Percentiles rank a stretch among this genome's conserved stretches.
Evolutionary conservation across 2,888 invertebrate genomes (phyloP).

Genomic region (Amphimallon solstitiale): DNA sequence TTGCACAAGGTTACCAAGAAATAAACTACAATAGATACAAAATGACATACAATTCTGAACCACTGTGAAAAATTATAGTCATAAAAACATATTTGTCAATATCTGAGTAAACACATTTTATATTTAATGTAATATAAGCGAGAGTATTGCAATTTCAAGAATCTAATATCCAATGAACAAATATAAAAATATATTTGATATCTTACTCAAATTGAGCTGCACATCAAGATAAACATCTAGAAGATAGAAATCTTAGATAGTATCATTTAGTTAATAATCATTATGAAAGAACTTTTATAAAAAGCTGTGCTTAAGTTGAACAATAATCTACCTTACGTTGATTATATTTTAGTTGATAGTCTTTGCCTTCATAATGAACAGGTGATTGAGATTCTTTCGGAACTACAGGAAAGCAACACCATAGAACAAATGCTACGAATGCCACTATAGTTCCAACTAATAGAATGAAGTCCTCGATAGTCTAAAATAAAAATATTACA

Average conservation of each 20-base stretch:
- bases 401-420: slow-evolving; percentile 71
- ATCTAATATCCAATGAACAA: slow-evolving; percentile 4
- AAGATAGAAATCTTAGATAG: not conserved
- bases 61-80: no score
- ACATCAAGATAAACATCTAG: slow-evolving; percentile 12
- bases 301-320: slow-evolving; percentile 46
- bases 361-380: slow-evolving; percentile 56
- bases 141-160: slow-evolving; percentile 7
- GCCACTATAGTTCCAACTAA: slow-evolving; percentile 71
- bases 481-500: slow-evolving; percentile 59
- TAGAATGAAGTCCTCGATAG: slow-evolving; percentile 71
- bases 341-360: slow-evolving; percentile 56
- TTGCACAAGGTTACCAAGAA: no score
- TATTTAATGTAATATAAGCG: not conserved
- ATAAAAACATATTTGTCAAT: no score
- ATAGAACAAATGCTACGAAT: slow-evolving; percentile 71
- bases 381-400: slow-evolving; percentile 58
- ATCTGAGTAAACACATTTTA: not conserved
- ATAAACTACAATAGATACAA: no score
- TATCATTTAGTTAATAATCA: no score
- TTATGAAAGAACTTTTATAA: slow-evolving; percentile 6
- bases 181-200: slow-evolving; percentile 33
- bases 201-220: slow-evolving; percentile 31
- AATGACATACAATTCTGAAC: no score
- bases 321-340: slow-evolving; percentile 53